These are phyloP conservation scores for Istiophorus platypterus DNA, from an alignment of 2,113 vertebrate genomes.

Conservation along the genomic window DNA sequence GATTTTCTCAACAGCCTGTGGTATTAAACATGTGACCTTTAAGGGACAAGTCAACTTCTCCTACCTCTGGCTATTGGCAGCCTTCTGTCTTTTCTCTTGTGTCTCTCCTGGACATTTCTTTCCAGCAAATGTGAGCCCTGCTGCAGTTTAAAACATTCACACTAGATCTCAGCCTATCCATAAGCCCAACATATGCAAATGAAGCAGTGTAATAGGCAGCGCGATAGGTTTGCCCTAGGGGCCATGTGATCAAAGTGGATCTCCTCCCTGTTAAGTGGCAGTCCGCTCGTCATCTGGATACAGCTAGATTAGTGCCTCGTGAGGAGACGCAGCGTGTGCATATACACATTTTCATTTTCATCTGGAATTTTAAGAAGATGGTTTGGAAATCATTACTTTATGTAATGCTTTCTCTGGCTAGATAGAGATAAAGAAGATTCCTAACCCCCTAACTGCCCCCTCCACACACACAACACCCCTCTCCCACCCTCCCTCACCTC, in stretches of 20 bases:
- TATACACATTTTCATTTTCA: conserved; percentile 74
- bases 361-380: conserved; percentile 78
- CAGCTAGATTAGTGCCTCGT: conserved; percentile 79
- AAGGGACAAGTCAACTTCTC: conserved; percentile 57
- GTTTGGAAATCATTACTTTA: conserved; percentile 81
- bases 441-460: not conserved
- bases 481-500: conserved; percentile 52
- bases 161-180: conserved; percentile 77
- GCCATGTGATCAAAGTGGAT: conserved; percentile 85
- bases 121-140: conserved; percentile 59
- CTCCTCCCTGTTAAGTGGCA: conserved; percentile 85
- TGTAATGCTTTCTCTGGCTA: conserved; percentile 70
- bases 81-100: conserved; percentile 46
- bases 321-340: conserved; percentile 53
- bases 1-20: conserved; percentile 18
- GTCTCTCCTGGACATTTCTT: conserved; percentile 66
- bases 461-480: conserved; percentile 1
- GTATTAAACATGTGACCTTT: conserved; percentile 71
- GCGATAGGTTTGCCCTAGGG: conserved; percentile 78
- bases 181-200: conserved; percentile 84
- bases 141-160: conserved; percentile 75
- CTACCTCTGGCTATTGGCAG: conserved; percentile 59
- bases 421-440: conserved; percentile 52
- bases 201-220: conserved; percentile 82
- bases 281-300: conserved; percentile 83